Percentiles rank a stretch among this genome's conserved stretches.
Conservation (phyloP, 1,140 invertebrate genomes). For the Ostrea edulis region DNA sequence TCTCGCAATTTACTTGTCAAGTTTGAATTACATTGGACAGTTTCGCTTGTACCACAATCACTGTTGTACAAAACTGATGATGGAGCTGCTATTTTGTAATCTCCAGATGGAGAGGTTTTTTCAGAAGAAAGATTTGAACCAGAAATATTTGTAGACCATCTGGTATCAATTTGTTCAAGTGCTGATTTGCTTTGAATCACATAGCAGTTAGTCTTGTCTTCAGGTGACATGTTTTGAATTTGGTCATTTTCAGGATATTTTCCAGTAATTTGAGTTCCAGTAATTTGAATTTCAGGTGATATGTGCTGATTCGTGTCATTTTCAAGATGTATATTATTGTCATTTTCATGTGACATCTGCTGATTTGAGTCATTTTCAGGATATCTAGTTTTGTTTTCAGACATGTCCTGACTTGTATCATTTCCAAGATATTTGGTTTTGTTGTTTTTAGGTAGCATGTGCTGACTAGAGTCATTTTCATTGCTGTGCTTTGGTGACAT, state of each 20-base stretch:
- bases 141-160: not conserved
- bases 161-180: not conserved
- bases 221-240: not conserved
- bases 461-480: not conserved
- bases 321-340: not conserved
- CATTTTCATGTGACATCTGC: too few species aligned
- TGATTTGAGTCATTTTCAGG: not conserved
- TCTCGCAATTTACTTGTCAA: not conserved
- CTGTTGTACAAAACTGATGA: not conserved
- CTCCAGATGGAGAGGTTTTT: not conserved
- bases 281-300: not conserved
- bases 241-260: not conserved
- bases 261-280: not conserved
- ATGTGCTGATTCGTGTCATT: not conserved
- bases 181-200: not conserved
- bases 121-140: not conserved
- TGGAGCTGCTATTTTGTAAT: not conserved
- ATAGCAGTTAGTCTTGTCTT: not conserved
- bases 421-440: not conserved
- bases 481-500: too few species aligned
- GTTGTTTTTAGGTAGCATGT: too few species aligned
- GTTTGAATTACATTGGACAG: not conserved
- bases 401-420: not conserved
- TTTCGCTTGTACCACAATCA: not conserved
- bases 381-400: not conserved